A percentile compares a stretch with the other conserved stretches of the same genome.
These are phyloP conservation scores for Microtus pennsylvanicus DNA, from an alignment of 2,113 vertebrate species.

Conservation along the genomic window DNA sequence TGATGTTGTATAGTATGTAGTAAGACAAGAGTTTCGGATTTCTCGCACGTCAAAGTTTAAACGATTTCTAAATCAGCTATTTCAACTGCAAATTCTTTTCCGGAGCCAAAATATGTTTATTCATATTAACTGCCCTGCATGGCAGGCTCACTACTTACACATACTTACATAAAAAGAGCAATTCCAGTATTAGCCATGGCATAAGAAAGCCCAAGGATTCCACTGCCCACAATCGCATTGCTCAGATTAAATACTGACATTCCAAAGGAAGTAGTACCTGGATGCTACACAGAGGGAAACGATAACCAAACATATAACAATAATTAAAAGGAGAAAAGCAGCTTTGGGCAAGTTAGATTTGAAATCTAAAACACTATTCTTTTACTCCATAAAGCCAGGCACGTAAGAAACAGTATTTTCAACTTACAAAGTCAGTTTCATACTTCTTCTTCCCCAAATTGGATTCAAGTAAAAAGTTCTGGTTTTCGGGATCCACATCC, in stretches of 20 bases:
- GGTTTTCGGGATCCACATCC: constrained; percentile 94
- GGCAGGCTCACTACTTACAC: constrained; percentile 81
- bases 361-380: constrained; percentile 67
- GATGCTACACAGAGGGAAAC: constrained; percentile 89
- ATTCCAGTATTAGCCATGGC: constrained; percentile 99
- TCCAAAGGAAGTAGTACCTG: constrained; percentile 97
- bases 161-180: constrained; percentile 98
- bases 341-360: constrained; percentile 75
- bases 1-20: neutral
- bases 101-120: constrained; percentile 64
- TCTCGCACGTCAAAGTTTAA: constrained; percentile 30
- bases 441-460: constrained; percentile 95
- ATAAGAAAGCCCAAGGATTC: constrained; percentile 97
- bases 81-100: constrained; percentile 60
- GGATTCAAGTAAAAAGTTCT: constrained; percentile 95
- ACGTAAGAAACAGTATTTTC: constrained; percentile 11
- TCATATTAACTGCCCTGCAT: constrained; percentile 64
- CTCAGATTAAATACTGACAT: constrained; percentile 99
- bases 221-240: constrained; percentile 99
- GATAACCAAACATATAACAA: constrained; percentile 82
- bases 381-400: constrained; percentile 61
- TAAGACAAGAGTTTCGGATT: neutral
- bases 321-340: constrained; percentile 75
- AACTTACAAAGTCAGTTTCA: constrained; percentile 97
- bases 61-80: constrained; percentile 40